Conservation (phyloP, 2,113 vertebrate genomes). For the Charina bottae region DNA sequence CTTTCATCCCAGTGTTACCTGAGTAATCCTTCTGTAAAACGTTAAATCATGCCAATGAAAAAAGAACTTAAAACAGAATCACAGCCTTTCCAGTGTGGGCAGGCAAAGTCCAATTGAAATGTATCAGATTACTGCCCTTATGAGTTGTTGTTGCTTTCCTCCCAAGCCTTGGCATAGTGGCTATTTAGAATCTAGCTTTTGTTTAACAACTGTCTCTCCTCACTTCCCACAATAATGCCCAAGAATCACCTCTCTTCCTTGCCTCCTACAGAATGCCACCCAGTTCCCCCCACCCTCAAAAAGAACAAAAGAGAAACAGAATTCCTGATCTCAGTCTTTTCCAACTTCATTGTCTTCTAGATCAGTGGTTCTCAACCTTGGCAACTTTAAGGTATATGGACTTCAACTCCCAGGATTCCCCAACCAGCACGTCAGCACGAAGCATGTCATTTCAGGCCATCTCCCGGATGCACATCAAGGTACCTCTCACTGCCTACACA, state of each 20-base stretch:
- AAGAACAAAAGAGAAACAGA: not conserved
- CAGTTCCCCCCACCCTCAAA: not conserved
- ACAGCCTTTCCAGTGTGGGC: not conserved
- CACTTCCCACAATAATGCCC: not conserved
- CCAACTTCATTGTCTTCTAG: not conserved
- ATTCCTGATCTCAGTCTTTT: not conserved
- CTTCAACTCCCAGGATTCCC: not conserved
- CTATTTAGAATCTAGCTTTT: not conserved
- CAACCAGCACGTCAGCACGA: not conserved
- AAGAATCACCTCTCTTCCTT: not conserved
- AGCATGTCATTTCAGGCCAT: too few relatives aligned
- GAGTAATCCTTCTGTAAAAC: not conserved
- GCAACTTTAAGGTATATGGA: not conserved
- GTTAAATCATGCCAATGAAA: not conserved
- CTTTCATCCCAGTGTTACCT: not conserved
- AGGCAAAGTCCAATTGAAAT: not conserved
- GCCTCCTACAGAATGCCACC: not conserved
- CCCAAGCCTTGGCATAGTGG: not conserved
- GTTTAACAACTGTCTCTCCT: not conserved
- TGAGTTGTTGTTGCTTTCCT: not conserved
- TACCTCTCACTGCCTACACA: too few relatives aligned
- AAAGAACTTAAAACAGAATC: not conserved
- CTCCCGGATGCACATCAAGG: too few relatives aligned
- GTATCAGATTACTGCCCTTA: not conserved
- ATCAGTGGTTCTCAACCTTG: not conserved